Evolutionary conservation across 2,888 invertebrate genomes (phyloP).

Genomic region (Doris montereyensis): DNA sequence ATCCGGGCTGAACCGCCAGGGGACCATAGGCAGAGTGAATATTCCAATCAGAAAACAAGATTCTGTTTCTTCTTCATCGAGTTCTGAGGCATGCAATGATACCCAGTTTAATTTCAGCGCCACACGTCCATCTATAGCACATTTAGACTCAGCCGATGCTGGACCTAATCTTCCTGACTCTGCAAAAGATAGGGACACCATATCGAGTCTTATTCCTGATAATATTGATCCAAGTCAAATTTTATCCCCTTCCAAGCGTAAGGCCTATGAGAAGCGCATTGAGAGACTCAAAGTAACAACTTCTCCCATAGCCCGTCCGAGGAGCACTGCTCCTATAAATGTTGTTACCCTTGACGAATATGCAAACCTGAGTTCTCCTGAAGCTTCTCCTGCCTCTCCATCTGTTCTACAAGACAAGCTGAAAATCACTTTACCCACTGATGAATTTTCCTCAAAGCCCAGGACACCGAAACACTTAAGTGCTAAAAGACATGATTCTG

Average conservation of each 20-base stretch:
- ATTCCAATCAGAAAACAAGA: conserved; percentile 41
- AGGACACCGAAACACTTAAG: conserved; percentile 53
- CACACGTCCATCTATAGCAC: conserved; percentile 29
- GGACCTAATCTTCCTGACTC: conserved; percentile 5
- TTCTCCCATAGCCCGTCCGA: conserved; percentile 62
- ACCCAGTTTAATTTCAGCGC: conserved; percentile 36
- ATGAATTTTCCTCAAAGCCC: conserved; percentile 54
- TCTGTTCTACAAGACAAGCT: conserved; percentile 54
- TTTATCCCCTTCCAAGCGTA: conserved; percentile 62
- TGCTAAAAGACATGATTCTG: conserved; percentile 45
- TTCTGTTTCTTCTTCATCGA: conserved; percentile 44
- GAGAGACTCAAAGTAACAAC: conserved; percentile 64
- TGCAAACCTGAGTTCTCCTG: conserved; percentile 59
- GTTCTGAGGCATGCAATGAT: conserved; percentile 39
- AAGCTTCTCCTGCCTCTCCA: conserved; percentile 49
- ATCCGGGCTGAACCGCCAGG: conserved; percentile 5
- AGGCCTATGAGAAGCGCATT: conserved; percentile 63
- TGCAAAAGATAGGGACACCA: conserved; percentile 27
- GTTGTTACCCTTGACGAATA: conserved; percentile 65
- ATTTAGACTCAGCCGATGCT: conserved; percentile 29
- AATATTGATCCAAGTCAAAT: conserved; percentile 54
- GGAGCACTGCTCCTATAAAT: conserved; percentile 66
- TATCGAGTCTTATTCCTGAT: conserved; percentile 43
- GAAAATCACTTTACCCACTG: conserved; percentile 62
- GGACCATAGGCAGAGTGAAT: conserved; percentile 32